phyloP scores from a whole-genome alignment of 2,113 vertebrate species.

The Heloderma charlesbogerti region DNA sequence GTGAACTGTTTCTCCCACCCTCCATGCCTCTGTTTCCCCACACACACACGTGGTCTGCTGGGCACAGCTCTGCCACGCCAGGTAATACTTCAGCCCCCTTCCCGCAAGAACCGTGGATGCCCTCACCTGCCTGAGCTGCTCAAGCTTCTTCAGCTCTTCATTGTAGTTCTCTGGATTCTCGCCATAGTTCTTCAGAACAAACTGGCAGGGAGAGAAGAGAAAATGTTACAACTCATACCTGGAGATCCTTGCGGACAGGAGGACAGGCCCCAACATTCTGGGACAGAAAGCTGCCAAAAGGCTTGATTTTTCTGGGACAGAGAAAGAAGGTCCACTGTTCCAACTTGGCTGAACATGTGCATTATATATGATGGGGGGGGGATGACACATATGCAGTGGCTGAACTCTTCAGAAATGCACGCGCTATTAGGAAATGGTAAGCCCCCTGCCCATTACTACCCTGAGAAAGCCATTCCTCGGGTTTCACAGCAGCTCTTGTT shows the following conservation, averaged over 20 bases:
- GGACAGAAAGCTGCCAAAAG: background rate
- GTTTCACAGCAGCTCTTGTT: background rate
- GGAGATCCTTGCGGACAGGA: background rate
- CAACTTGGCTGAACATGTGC: too few species aligned
- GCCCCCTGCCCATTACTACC: background rate
- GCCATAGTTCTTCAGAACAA: conserved; percentile 95
- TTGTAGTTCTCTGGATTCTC: conserved; percentile 97
- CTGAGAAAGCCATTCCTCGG: background rate
- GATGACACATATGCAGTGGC: too few species aligned
- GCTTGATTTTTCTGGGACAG: background rate
- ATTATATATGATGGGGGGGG: background rate
- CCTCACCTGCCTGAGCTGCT: conserved; percentile 90
- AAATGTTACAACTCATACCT: too few species aligned
- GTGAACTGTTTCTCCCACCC: background rate
- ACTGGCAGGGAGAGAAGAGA: conserved; percentile 72
- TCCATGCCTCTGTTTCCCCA: accelerated
- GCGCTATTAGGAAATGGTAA: background rate
- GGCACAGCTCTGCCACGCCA: background rate
- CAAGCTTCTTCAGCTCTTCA: conserved; percentile 95
- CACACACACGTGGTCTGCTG: background rate
- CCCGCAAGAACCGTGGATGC: accelerated
- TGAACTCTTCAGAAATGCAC: background rate
- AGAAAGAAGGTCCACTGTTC: background rate
- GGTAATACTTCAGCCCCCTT: background rate
- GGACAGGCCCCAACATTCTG: too few species aligned